A percentile compares a stretch with the other conserved stretches of the same genome.
Evolutionary conservation across 2,113 vertebrate species (phyloP).

Genomic region (Anguilla rostrata): DNA sequence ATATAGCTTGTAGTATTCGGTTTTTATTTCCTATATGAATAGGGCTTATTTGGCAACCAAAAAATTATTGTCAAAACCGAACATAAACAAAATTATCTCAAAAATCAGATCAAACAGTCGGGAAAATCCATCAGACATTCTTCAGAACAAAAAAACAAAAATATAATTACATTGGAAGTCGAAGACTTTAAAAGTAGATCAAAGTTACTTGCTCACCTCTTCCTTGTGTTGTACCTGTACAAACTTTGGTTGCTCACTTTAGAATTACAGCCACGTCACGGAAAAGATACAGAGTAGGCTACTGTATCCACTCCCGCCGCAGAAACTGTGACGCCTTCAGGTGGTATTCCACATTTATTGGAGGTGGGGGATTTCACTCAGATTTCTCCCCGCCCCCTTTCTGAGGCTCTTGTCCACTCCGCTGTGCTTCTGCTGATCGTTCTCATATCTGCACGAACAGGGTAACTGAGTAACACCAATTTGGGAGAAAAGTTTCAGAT

Average conservation of each 20-base stretch:
- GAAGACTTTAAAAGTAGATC: background rate
- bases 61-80: no score
- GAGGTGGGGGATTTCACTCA: constrained; percentile 27
- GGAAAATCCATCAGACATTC: no score
- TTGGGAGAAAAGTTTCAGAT: constrained; percentile 8
- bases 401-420: constrained; percentile 20
- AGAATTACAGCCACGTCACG: constrained; percentile 35
- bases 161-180: background rate
- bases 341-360: constrained; percentile 41
- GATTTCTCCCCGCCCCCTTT: constrained; percentile 16
- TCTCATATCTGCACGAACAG: background rate
- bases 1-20: no score
- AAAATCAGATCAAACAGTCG: background rate
- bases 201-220: background rate
- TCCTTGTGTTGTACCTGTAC: background rate
- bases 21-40: background rate
- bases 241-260: background rate
- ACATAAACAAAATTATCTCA: no score
- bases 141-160: background rate
- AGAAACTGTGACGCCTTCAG: background rate
- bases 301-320: constrained; percentile 29
- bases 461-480: background rate
- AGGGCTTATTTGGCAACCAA: no score
- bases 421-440: background rate
- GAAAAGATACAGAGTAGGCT: constrained; percentile 39